phyloP scores from a whole-genome alignment of 2,888 invertebrate species.

The Drosophila limbata region DNA sequence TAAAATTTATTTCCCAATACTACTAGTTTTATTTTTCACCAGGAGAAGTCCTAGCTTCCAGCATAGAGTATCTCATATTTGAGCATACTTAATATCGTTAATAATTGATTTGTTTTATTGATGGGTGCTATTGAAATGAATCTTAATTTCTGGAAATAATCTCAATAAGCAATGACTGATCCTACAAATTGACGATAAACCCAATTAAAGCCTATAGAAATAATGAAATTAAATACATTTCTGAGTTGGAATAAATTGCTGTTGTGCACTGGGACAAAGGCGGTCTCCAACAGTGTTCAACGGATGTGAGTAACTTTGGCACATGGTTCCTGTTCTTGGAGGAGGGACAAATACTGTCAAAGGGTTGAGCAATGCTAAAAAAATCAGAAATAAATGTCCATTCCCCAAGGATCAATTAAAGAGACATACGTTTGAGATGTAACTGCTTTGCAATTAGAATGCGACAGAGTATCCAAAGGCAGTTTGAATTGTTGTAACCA shows the following conservation, averaged over 20 bases:
- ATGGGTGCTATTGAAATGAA: no score
- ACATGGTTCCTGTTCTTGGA: not conserved
- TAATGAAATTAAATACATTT: not conserved
- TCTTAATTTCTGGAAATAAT: no score
- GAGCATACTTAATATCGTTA: no score
- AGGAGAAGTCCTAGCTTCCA: no score
- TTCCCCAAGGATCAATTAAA: slow-evolving; percentile 45
- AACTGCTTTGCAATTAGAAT: not conserved
- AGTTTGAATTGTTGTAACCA: not conserved
- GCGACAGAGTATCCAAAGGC: not conserved
- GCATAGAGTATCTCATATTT: no score
- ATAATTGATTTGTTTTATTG: no score
- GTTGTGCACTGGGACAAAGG: not conserved
- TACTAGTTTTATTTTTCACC: no score
- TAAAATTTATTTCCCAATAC: no score
- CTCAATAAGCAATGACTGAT: no score
- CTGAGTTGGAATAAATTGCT: not conserved
- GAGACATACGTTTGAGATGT: slow-evolving; percentile 15
- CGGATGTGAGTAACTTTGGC: not conserved
- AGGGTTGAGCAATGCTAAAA: slow-evolving; percentile 5
- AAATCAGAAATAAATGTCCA: not conserved
- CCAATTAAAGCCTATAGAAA: not conserved
- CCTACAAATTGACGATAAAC: not conserved
- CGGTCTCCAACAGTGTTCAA: slow-evolving; percentile 1
- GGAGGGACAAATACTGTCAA: not conserved